Conservation (phyloP, 2,888 invertebrate genomes). For the Nudaria mundana region DNA sequence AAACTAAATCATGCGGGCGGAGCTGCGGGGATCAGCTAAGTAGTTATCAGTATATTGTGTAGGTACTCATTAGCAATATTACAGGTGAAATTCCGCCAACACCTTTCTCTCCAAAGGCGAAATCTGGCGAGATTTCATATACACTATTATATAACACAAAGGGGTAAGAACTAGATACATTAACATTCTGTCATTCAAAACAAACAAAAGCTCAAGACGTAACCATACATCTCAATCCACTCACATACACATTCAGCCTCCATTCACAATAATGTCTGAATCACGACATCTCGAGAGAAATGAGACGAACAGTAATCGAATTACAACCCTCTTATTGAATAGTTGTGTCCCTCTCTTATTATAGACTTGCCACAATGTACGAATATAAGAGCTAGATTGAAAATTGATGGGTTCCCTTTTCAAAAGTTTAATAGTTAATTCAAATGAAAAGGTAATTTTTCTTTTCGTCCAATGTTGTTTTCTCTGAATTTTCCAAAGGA, state of each 20-base stretch:
- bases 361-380: conserved; percentile 41
- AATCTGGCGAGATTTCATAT: too few relatives aligned
- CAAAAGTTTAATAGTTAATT: too few relatives aligned
- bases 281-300: conserved; percentile 57
- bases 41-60: too few relatives aligned
- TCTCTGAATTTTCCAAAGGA: too few relatives aligned
- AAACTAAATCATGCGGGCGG: too few relatives aligned
- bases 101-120: too few relatives aligned
- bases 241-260: conserved; percentile 56
- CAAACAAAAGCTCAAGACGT: conserved; percentile 33
- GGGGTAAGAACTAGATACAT: background rate
- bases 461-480: too few relatives aligned
- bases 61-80: too few relatives aligned
- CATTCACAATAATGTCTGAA: conserved; percentile 61
- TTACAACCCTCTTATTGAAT: conserved; percentile 42
- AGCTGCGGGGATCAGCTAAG: too few relatives aligned
- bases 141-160: background rate
- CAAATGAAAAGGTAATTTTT: too few relatives aligned
- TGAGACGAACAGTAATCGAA: conserved; percentile 67
- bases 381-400: conserved; percentile 31
- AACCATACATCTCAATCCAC: conserved; percentile 67
- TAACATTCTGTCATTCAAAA: conserved; percentile 2
- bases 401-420: conserved; percentile 32
- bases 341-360: too few relatives aligned
- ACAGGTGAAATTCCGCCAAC: too few relatives aligned